Evolutionary conservation across 2,113 vertebrate species (phyloP).

Genomic region (Polyodon spathula): DNA sequence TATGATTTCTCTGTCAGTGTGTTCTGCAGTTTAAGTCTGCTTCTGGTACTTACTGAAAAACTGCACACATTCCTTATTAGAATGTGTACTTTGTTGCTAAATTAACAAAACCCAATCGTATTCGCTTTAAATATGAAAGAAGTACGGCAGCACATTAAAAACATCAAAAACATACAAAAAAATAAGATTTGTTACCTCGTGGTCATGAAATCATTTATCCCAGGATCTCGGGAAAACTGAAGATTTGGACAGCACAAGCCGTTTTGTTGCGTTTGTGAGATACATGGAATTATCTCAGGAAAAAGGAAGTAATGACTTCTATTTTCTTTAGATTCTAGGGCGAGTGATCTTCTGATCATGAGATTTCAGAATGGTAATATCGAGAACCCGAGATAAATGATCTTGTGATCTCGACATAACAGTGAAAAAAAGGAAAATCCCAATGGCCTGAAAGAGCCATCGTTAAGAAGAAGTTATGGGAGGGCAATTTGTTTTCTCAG

Average conservation of each 20-base stretch:
- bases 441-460: too few relatives aligned
- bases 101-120: slow-evolving; percentile 4
- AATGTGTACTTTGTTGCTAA: slow-evolving; percentile 1
- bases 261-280: background rate
- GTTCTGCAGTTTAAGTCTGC: slow-evolving; percentile 18
- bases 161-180: background rate
- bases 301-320: too few relatives aligned
- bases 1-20: slow-evolving; percentile 63
- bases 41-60: slow-evolving; percentile 1
- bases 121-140: background rate
- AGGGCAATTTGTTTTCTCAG: background rate
- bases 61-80: slow-evolving; percentile 15
- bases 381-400: too few relatives aligned
- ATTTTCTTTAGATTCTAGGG: too few relatives aligned
- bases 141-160: too few relatives aligned
- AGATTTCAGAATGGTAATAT: too few relatives aligned
- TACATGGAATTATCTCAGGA: too few relatives aligned
- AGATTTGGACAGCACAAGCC: background rate
- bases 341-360: too few relatives aligned
- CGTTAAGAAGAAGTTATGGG: background rate
- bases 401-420: too few relatives aligned
- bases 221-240: background rate
- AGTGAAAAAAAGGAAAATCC: too few relatives aligned
- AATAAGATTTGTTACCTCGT: too few relatives aligned
- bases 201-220: too few relatives aligned